Evolutionary conservation across 1,140 invertebrate species (phyloP).

Genomic region (Littorina saxatilis): DNA sequence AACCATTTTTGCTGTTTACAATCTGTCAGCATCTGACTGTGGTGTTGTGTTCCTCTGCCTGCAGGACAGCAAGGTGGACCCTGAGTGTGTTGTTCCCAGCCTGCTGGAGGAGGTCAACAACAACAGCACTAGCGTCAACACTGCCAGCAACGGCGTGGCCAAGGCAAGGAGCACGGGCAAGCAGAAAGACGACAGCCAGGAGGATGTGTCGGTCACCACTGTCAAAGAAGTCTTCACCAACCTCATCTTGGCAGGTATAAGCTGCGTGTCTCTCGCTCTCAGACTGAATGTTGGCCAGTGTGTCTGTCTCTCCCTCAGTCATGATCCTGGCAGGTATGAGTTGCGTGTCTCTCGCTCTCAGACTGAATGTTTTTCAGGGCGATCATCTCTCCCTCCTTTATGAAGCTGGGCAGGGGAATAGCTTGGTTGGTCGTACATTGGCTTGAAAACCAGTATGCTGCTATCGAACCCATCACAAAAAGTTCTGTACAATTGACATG

Average conservation of each 20-base stretch:
- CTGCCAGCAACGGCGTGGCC: neutral
- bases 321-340: too few relatives aligned
- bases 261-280: neutral
- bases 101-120: slow-evolving; percentile 13
- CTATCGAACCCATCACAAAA: too few relatives aligned
- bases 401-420: neutral
- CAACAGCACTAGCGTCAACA: neutral
- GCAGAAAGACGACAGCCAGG: neutral
- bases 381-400: neutral
- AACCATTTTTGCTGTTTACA: too few relatives aligned
- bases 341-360: too few relatives aligned
- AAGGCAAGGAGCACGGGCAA: too few relatives aligned
- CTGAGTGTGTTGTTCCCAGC: slow-evolving; percentile 46
- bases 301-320: neutral
- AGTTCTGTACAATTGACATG: too few relatives aligned
- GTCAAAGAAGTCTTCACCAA: slow-evolving; percentile 68
- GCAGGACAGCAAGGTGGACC: slow-evolving; percentile 8
- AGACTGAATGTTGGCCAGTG: neutral
- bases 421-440: too few relatives aligned
- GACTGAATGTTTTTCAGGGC: too few relatives aligned
- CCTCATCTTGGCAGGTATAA: slow-evolving; percentile 65
- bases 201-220: slow-evolving; percentile 49
- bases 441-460: too few relatives aligned
- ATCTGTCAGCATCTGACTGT: too few relatives aligned
- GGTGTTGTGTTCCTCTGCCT: too few relatives aligned